Evolutionary conservation across 2,113 vertebrate genomes (phyloP).

Genomic region (Pituophis catenifer): DNA sequence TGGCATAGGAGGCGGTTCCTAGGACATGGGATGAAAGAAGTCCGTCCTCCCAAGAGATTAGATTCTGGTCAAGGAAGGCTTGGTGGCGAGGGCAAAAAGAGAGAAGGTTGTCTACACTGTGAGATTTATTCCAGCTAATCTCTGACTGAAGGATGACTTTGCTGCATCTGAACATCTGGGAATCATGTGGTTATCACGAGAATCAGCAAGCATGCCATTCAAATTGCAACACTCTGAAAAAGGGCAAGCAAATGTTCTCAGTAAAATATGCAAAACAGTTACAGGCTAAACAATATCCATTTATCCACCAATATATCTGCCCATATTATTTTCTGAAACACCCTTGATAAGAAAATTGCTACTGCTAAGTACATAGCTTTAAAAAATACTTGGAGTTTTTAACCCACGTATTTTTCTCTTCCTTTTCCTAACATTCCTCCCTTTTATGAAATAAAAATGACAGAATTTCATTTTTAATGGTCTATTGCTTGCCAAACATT

Average conservation of each 20-base stretch:
- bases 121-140: neutral
- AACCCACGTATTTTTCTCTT: neutral
- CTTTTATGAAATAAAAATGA: neutral
- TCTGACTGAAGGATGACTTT: neutral
- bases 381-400: neutral
- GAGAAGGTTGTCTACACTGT: neutral
- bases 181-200: neutral
- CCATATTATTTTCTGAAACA: neutral
- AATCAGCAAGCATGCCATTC: neutral
- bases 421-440: neutral
- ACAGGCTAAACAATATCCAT: conserved; percentile 7
- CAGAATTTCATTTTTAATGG: neutral
- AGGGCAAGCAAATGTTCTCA: neutral
- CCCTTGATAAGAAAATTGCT: neutral
- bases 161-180: neutral
- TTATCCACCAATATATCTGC: neutral
- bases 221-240: neutral
- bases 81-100: neutral
- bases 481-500: neutral
- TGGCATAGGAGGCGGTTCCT: neutral
- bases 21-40: neutral
- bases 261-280: neutral
- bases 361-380: neutral
- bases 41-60: neutral
- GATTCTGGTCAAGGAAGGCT: neutral